Conservation (phyloP, 2,113 vertebrate genomes). For the Macroglossus sobrinus region DNA sequence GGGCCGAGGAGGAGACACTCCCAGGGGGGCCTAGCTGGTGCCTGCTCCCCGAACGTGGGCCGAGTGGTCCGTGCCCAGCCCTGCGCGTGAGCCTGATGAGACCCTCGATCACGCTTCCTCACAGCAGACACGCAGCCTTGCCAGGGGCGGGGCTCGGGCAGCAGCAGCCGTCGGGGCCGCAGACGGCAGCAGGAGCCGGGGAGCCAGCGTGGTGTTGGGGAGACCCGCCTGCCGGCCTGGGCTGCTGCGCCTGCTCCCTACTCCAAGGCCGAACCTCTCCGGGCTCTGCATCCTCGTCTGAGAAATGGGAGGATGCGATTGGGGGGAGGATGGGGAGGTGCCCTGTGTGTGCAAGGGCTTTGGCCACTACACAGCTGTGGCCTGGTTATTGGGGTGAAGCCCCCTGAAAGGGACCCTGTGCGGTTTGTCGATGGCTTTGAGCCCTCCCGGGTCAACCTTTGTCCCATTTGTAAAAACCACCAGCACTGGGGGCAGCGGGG, state of each 20-base stretch:
- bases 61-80: fast-evolving
- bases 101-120: neutral
- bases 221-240: neutral
- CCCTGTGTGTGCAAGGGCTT: neutral
- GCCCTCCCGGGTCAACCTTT: neutral
- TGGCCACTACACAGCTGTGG: neutral
- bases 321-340: neutral
- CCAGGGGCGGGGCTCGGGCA: neutral
- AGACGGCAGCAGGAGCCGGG: neutral
- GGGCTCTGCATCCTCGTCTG: neutral
- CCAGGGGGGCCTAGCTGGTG: too few species aligned
- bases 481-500: neutral
- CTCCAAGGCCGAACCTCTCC: neutral
- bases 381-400: neutral
- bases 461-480: conserved; percentile 40
- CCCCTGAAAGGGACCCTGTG: neutral
- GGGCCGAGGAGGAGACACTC: neutral
- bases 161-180: neutral
- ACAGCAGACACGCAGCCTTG: too few species aligned
- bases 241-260: neutral
- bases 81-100: neutral
- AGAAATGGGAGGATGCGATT: neutral
- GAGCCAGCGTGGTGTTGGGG: fast-evolving
- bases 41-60: too few species aligned
- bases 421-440: neutral